A percentile compares a stretch with the other conserved stretches of the same genome.
These are phyloP conservation scores for Oreochromis spilurus DNA, from an alignment of 2,113 vertebrate species.

Conservation along the genomic window DNA sequence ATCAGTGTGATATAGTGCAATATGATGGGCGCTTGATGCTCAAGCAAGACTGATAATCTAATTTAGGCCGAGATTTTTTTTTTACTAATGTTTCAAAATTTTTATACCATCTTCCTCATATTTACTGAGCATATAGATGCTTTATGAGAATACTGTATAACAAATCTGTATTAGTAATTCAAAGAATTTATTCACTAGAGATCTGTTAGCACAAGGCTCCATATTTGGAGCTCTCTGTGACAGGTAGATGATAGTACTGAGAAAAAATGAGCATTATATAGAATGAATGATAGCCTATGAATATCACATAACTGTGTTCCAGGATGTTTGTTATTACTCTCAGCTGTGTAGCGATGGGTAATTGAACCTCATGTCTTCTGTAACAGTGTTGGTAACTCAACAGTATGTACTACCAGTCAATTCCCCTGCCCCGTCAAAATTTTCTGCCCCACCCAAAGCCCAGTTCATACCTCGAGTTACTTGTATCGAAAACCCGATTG, in stretches of 20 bases:
- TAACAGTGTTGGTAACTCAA: slow-evolving; percentile 73
- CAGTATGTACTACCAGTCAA: slow-evolving; percentile 58
- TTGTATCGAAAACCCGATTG: slow-evolving; percentile 42
- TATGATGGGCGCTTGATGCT: slow-evolving; percentile 77
- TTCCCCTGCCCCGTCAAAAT: slow-evolving; percentile 30
- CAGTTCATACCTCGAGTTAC: slow-evolving; percentile 53
- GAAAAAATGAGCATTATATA: slow-evolving; percentile 72
- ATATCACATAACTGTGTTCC: slow-evolving; percentile 80
- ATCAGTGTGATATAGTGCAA: slow-evolving; percentile 72
- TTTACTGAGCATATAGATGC: slow-evolving; percentile 69
- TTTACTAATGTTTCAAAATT: slow-evolving; percentile 62
- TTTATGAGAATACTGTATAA: slow-evolving; percentile 68
- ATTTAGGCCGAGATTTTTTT: slow-evolving; percentile 63
- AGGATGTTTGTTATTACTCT: slow-evolving; percentile 67
- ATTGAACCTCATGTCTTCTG: slow-evolving; percentile 77
- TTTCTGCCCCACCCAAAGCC: slow-evolving; percentile 17
- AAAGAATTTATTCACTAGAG: slow-evolving; percentile 78
- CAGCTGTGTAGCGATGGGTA: slow-evolving; percentile 46
- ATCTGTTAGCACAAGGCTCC: slow-evolving; percentile 77
- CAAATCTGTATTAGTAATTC: slow-evolving; percentile 73
- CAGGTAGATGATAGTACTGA: slow-evolving; percentile 78
- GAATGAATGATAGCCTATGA: slow-evolving; percentile 79
- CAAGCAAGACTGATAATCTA: slow-evolving; percentile 70
- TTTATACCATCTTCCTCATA: slow-evolving; percentile 74
- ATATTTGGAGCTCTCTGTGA: slow-evolving; percentile 76